Conservation (phyloP, 2,888 invertebrate species). For the Machimus atricapillus region DNA sequence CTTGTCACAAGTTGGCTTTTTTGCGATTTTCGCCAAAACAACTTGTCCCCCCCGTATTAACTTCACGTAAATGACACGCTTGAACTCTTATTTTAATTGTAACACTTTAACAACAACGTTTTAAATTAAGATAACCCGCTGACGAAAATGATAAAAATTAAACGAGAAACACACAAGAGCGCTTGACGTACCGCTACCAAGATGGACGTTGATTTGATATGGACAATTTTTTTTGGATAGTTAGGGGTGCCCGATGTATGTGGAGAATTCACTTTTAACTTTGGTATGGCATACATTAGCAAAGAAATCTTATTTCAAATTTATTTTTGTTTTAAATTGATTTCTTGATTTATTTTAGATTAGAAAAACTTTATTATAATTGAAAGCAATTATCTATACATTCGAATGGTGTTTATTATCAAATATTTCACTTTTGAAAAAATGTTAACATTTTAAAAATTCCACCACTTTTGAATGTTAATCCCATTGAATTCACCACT, state of each 20-base stretch:
- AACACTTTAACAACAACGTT: neutral
- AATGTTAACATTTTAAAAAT: neutral
- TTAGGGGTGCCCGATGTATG: neutral
- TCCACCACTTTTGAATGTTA: neutral
- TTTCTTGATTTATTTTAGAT: neutral
- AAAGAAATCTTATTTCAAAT: neutral
- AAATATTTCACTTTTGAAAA: neutral
- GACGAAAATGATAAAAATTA: slow-evolving; percentile 41
- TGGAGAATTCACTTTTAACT: neutral
- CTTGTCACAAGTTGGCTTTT: slow-evolving; percentile 4
- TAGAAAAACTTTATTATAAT: too few species aligned
- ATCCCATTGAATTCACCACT: neutral
- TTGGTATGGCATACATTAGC: neutral
- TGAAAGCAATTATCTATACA: too few species aligned
- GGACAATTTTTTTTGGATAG: neutral
- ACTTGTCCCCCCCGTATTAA: neutral
- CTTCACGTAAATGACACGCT: neutral
- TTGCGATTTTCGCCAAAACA: neutral
- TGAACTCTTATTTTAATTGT: neutral
- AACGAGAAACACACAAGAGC: slow-evolving; percentile 42
- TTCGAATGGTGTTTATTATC: too few species aligned
- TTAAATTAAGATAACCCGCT: slow-evolving; percentile 23
- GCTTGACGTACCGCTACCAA: slow-evolving; percentile 45
- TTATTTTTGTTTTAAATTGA: neutral
- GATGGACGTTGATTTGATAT: slow-evolving; percentile 38